Evolutionary conservation across 2,888 invertebrate genomes (phyloP).

Genomic region (Malachius bipustulatus): DNA sequence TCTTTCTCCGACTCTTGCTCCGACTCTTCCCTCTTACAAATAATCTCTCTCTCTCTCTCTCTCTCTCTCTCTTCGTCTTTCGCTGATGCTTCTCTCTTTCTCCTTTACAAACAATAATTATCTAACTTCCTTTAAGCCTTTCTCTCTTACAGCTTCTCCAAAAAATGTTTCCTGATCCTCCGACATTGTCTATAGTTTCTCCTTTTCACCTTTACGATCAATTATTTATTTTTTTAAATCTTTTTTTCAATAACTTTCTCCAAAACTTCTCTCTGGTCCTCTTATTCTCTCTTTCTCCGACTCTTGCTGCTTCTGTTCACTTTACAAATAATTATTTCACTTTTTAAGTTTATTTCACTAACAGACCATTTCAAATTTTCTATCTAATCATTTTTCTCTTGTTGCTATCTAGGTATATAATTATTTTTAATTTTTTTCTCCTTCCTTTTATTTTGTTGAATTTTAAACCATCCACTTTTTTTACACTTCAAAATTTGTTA

Average conservation of each 20-base stretch:
- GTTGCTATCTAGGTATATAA: background rate
- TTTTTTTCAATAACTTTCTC: background rate
- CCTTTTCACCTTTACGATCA: too few species aligned
- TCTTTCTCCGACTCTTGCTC: background rate
- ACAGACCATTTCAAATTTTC: background rate
- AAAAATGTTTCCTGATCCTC: background rate
- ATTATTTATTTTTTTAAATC: too few species aligned
- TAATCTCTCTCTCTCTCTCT: background rate
- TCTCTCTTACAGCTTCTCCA: background rate
- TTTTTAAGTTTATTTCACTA: background rate
- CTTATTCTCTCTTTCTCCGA: too few species aligned
- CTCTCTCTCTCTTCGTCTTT: background rate
- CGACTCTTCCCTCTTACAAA: background rate
- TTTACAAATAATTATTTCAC: background rate
- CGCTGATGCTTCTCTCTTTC: too few species aligned
- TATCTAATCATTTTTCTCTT: background rate
- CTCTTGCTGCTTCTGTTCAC: background rate
- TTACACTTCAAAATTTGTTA: too few species aligned
- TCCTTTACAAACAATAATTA: too few species aligned
- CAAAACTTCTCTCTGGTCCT: background rate
- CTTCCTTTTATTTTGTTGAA: background rate
- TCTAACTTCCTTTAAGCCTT: background rate
- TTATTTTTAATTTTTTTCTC: background rate
- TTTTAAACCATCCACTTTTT: background rate
- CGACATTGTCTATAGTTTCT: background rate